phyloP scores from a whole-genome alignment of 2,888 invertebrate genomes.

The Rotaria macrura region DNA sequence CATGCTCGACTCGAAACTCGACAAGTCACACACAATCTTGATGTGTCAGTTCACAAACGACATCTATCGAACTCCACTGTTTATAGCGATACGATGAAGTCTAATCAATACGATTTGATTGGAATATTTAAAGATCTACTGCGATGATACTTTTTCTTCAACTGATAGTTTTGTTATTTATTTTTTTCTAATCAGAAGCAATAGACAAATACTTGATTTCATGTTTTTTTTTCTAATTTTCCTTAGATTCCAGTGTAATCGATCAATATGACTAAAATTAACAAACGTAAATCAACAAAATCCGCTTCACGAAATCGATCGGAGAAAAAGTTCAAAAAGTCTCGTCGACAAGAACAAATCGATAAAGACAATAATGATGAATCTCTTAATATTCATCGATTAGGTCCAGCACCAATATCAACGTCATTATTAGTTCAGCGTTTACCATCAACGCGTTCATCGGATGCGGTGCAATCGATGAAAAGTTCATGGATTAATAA shows the following conservation, averaged over 20 bases:
- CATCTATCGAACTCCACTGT: neutral
- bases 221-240: neutral
- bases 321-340: neutral
- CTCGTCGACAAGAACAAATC: neutral
- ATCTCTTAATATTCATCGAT: neutral
- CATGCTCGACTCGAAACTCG: no score
- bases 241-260: neutral
- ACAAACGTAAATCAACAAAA: neutral
- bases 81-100: neutral
- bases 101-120: neutral
- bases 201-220: neutral
- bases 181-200: neutral
- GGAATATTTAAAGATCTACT: neutral
- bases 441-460: neutral
- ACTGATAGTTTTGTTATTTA: neutral
- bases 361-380: neutral
- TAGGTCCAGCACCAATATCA: neutral
- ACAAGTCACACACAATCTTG: no score
- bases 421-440: neutral
- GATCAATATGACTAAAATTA: neutral
- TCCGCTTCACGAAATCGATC: neutral
- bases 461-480: neutral
- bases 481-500: slow-evolving; percentile 67
- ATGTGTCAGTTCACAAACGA: neutral
- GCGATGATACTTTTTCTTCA: no score